Evolutionary conservation across 2,113 vertebrate species (phyloP).

Genomic region (Zingel zingel): DNA sequence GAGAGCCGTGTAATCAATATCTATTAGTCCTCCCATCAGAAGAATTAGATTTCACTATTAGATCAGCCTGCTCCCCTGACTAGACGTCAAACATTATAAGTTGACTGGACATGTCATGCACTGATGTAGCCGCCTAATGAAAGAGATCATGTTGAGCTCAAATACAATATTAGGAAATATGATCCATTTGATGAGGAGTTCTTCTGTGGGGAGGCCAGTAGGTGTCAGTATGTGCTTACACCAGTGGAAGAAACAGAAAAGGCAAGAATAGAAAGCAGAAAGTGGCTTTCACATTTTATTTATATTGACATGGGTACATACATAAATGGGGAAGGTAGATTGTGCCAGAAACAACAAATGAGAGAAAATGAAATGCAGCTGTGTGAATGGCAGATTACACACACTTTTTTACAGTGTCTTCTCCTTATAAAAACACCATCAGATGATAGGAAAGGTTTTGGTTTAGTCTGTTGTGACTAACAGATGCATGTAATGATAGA

Average conservation of each 20-base stretch:
- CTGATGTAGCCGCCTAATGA: constrained; percentile 67
- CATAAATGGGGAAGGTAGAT: constrained; percentile 47
- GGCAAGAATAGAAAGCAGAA: constrained; percentile 24
- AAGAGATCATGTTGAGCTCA: constrained; percentile 76
- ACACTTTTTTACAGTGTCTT: constrained; percentile 32
- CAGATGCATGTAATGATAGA: constrained; percentile 36
- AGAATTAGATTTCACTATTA: constrained; percentile 81
- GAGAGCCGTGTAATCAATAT: constrained; percentile 77
- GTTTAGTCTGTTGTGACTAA: constrained; percentile 42
- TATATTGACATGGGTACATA: constrained; percentile 72
- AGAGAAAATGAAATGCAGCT: constrained; percentile 18
- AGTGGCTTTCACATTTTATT: constrained; percentile 72
- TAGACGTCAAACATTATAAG: constrained; percentile 77
- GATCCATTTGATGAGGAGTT: constrained; percentile 26
- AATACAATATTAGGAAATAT: constrained; percentile 63
- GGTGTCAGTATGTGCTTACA: constrained; percentile 62
- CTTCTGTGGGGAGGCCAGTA: constrained; percentile 44
- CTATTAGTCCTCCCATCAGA: constrained; percentile 81
- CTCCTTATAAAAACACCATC: constrained; percentile 47
- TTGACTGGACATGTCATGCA: constrained; percentile 68
- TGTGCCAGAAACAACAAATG: constrained; percentile 39
- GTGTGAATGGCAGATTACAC: constrained; percentile 37
- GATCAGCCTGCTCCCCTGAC: constrained; percentile 75
- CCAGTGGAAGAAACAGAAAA: constrained; percentile 2
- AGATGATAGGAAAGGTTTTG: constrained; percentile 55